Base-by-base conservation (phyloP, 2,888 invertebrate species). In the Diaprepes abbreviatus region DNA sequence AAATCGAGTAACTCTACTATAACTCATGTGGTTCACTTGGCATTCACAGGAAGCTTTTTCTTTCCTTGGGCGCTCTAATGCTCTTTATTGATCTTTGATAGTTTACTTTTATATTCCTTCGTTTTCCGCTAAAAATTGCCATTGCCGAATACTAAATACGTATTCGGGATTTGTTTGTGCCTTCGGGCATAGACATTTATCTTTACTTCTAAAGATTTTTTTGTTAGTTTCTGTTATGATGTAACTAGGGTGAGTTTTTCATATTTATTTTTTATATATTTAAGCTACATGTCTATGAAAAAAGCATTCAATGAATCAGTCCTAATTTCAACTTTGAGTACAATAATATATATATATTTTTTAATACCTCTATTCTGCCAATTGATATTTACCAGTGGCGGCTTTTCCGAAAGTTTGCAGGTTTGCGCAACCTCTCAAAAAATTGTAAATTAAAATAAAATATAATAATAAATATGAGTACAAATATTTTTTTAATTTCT, bases 1-100 rank as follows among this genome's bases (percentile, higher is more conserved):
- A 80, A 79, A 80, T 80, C 78, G 76, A 78, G 79, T 79, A 79
- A 79, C 77, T 76, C 77, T 74, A 78, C 77, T 75, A 79, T 79
- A 80, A 79, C 76, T 80, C 79, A 79, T 76, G 75, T 73, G 75
- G 78, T 78, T 78, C 76, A 75, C 76, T 78, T 76, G 75, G 74
- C 77, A 79, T 78, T 78, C 77, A 75, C 74, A 74, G 76, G 77
- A 76, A 73, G 73, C 71, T 70, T 72, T 73, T 70, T 65, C 54
- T 59, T 60, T 63, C 59, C 54, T 63, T 50, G 24, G 19, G 58
- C 59, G 40, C 57, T 54, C 52, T 58, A 70, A 70, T 65, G 70
- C 65, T 45, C 65, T 70, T 70, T 70, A 70, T 71, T 58, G 71
- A 71, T 71, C 71, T 71, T 71, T 71, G 71, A 71, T 71, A 67